A percentile compares a stretch with the other conserved stretches of the same genome.
phyloP scores from a whole-genome alignment of 2,113 vertebrate species.

The Murina feae region DNA sequence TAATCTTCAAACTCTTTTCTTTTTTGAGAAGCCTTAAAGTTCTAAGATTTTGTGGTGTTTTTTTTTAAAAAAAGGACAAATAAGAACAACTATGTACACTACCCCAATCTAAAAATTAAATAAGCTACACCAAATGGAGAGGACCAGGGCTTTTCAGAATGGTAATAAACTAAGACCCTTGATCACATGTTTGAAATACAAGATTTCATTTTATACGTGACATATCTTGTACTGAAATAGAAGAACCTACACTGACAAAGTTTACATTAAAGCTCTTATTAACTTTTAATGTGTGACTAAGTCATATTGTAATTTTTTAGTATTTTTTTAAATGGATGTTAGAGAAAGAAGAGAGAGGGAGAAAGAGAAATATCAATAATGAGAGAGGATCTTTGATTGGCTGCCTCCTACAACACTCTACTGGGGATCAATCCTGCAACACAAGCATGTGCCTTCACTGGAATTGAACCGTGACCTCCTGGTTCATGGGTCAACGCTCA shows the following conservation, averaged over 20 bases:
- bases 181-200: background rate
- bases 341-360: no score
- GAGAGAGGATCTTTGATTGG: no score
- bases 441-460: no score
- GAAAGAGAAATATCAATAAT: no score
- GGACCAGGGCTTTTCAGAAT: background rate
- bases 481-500: no score
- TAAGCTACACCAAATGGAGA: background rate
- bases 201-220: background rate
- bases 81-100: background rate
- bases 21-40: background rate
- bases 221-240: background rate
- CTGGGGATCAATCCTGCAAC: no score
- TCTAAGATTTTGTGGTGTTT: background rate
- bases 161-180: background rate
- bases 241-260: background rate
- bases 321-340: no score
- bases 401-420: no score
- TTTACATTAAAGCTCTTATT: background rate
- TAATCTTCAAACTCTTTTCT: background rate
- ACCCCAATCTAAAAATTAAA: background rate
- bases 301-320: no score
- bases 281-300: background rate
- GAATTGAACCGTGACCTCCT: no score
- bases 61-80: background rate